Evolutionary conservation across 2,113 vertebrate genomes (phyloP), one percentile per base, ranked within the genome.

Genomic region (Gopherus flavomarginatus): DNA sequence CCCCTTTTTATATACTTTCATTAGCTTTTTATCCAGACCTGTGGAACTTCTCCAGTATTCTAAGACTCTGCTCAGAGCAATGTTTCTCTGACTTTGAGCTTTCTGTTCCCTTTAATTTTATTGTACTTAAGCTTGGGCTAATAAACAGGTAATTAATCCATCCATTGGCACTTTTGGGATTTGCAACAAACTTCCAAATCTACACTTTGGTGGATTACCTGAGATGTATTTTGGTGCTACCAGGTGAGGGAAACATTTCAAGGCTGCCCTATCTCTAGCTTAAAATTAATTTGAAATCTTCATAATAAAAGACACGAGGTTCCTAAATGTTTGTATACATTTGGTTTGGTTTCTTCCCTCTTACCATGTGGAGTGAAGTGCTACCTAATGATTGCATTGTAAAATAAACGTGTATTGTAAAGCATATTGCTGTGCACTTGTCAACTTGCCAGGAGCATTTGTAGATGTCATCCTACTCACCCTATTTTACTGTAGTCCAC

Each of bases 1-100:
- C 57, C 8, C 27, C 3, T 97, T 97, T 94, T 97, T 94, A 96
- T 86, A 47, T 81, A 95, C 86, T 90, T 94, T 83, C 81, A 89
- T 75, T 96, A 77, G 53, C 78, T 90, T 92, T 38, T 96, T 49
- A 35, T 94, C 84, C 57, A 85, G 89, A 83, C 90, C 96, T 93
- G 0, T 0, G 65, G 27, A 95, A 79, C 77, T 92, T 49, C 2
- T 0, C 4, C 85, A 31, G 83, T 50, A 88, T 95, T 94, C 96
- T 85, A 86, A 90, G 85, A 62, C 9, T 59, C 57, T 59, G 52
- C 57, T 59, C 57, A 59, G 13, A 13, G 57, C 57, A 59, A 10
- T 49, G 10, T 83, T 94, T 93, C 93, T 91, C 81, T 88, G 92
- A n/a, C 16, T 79, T 90, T 88, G 12, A 59, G 57, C 57, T 29